Conservation (phyloP, 2,888 invertebrate species). For the Dysmachus trigonus region DNA sequence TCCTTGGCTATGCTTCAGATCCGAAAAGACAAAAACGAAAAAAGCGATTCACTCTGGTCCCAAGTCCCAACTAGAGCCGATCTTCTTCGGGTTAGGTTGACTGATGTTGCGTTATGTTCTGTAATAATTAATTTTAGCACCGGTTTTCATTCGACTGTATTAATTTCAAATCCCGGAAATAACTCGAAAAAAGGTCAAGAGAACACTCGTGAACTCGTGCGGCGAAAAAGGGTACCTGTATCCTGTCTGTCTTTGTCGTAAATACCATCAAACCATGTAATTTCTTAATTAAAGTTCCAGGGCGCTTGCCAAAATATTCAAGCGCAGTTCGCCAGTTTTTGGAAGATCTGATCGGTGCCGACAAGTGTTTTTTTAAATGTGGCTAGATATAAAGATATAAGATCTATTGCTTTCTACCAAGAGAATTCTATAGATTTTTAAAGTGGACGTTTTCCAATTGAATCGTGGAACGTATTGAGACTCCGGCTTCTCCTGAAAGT, state of each 20-base stretch:
- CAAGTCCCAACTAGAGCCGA: neutral
- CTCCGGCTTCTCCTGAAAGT: neutral
- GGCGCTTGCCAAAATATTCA: neutral
- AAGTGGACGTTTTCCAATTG: neutral
- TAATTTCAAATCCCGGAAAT: slow-evolving; percentile 31
- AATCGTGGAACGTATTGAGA: neutral
- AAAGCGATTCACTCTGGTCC: neutral
- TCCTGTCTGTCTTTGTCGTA: neutral
- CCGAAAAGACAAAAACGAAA: slow-evolving; percentile 6
- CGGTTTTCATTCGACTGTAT: neutral
- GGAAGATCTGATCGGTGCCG: neutral
- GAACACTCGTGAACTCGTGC: slow-evolving; percentile 1
- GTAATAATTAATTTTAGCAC: slow-evolving; percentile 46
- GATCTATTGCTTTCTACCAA: neutral
- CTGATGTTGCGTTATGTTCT: slow-evolving; percentile 33
- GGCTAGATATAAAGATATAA: neutral
- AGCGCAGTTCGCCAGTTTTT: neutral
- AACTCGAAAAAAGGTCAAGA: slow-evolving; percentile 44
- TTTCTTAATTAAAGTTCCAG: slow-evolving; percentile 8
- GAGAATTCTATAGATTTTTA: neutral
- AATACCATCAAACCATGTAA: neutral
- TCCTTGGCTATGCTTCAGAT: slow-evolving; percentile 13
- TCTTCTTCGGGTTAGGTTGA: slow-evolving; percentile 35
- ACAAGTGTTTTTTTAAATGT: neutral
- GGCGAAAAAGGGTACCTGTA: neutral